phyloP scores from a whole-genome alignment of 2,888 invertebrate species.

The Lepeophtheirus nordmannii region DNA sequence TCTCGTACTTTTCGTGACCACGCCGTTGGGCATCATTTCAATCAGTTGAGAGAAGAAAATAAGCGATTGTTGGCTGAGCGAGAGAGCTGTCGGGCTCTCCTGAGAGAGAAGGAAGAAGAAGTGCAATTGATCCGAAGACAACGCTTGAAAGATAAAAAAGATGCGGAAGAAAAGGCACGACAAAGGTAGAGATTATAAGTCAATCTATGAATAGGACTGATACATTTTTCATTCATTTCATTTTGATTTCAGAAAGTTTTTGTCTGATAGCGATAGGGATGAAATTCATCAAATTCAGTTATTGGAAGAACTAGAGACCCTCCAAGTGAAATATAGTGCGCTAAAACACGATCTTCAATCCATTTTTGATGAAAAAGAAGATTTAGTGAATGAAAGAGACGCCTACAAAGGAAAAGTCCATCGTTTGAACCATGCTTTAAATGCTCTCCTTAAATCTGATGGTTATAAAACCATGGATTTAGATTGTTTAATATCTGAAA shows the following conservation, averaged over 20 bases:
- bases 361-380: constrained; percentile 68
- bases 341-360: constrained; percentile 58
- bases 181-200: neutral
- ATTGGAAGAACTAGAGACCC: neutral
- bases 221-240: neutral
- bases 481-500: constrained; percentile 62
- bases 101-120: constrained; percentile 17
- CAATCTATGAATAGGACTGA: neutral
- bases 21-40: neutral
- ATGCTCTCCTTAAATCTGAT: constrained; percentile 46
- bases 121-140: constrained; percentile 9
- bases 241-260: neutral
- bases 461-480: constrained; percentile 50
- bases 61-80: constrained; percentile 18
- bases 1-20: constrained; percentile 5
- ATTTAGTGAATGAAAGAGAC: constrained; percentile 59
- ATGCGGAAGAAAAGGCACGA: neutral
- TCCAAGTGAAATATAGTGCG: constrained; percentile 46
- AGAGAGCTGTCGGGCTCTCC: neutral
- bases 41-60: constrained; percentile 13
- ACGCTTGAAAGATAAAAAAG: neutral
- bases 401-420: constrained; percentile 68
- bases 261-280: neutral
- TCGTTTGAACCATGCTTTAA: constrained; percentile 60
- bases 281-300: neutral